phyloP scores from a whole-genome alignment of 2,113 vertebrate genomes.

The Tricholaema leucomelas region DNA sequence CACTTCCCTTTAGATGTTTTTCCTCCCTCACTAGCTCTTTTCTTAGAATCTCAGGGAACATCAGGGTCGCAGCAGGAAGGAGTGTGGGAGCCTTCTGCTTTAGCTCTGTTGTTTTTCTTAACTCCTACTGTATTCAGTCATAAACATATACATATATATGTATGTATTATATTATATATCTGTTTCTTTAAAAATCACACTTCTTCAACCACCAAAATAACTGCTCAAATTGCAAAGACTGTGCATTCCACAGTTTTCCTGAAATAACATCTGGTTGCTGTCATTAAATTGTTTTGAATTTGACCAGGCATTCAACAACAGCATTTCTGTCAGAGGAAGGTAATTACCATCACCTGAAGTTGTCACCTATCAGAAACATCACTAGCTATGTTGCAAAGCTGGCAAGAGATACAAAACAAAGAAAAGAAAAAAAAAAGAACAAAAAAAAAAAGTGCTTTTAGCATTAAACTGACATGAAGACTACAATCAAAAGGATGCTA shows the following conservation, averaged over 20 bases:
- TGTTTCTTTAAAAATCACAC: neutral
- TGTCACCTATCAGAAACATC: neutral
- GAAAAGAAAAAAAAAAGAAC: no score
- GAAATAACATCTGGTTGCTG: neutral
- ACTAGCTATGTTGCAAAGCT: rapidly evolving
- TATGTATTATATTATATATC: no score
- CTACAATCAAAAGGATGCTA: neutral
- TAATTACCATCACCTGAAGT: neutral
- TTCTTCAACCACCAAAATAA: neutral
- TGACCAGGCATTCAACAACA: neutral
- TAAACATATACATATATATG: no score
- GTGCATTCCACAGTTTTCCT: neutral
- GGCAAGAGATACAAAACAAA: no score
- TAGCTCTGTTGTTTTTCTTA: neutral
- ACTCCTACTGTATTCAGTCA: neutral
- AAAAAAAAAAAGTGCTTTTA: no score
- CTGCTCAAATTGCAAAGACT: neutral
- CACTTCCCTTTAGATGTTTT: neutral
- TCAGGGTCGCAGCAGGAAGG: neutral
- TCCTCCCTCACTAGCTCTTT: neutral
- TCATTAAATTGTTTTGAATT: neutral
- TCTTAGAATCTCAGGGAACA: neutral
- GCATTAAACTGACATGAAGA: neutral
- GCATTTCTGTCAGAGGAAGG: neutral
- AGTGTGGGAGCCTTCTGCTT: neutral